These are phyloP conservation scores for Machimus atricapillus DNA, from an alignment of 2,888 invertebrate species.

Conservation along the genomic window DNA sequence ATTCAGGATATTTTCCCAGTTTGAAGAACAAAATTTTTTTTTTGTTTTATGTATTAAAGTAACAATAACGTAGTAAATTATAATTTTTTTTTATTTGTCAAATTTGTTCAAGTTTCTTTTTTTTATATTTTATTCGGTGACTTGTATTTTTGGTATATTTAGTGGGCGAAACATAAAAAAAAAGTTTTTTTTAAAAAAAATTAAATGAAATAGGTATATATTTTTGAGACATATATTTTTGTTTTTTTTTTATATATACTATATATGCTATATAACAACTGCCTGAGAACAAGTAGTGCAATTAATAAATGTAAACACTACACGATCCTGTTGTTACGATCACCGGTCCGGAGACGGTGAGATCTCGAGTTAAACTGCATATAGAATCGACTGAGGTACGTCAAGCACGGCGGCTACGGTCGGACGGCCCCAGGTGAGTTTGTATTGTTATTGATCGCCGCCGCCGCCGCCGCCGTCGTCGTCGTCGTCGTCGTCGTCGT, in stretches of 20 bases:
- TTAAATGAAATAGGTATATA: not conserved
- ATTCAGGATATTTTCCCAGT: not conserved
- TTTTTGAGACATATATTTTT: not conserved
- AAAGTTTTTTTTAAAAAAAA: not conserved
- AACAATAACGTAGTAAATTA: too few relatives aligned
- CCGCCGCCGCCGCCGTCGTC: too few relatives aligned
- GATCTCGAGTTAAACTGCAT: slow-evolving; percentile 58
- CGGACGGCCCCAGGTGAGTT: slow-evolving; percentile 46
- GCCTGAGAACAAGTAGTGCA: not conserved
- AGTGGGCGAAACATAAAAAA: not conserved
- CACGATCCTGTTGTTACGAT: slow-evolving; percentile 46
- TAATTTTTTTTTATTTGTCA: too few relatives aligned
- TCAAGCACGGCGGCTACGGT: slow-evolving; percentile 49
- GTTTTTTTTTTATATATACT: too few relatives aligned
- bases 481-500: not conserved
- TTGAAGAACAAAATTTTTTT: not conserved
- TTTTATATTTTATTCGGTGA: not conserved
- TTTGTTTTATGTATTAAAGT: too few relatives aligned
- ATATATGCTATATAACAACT: not conserved
- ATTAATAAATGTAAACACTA: not conserved
- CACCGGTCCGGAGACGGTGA: slow-evolving; percentile 56
- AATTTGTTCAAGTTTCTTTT: not conserved
- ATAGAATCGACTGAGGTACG: slow-evolving; percentile 47
- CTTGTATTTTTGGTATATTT: not conserved
- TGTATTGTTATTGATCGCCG: slow-evolving; percentile 25